Evolutionary conservation across 2,113 vertebrate genomes (phyloP).

Genomic region (Trematomus loennbergii): DNA sequence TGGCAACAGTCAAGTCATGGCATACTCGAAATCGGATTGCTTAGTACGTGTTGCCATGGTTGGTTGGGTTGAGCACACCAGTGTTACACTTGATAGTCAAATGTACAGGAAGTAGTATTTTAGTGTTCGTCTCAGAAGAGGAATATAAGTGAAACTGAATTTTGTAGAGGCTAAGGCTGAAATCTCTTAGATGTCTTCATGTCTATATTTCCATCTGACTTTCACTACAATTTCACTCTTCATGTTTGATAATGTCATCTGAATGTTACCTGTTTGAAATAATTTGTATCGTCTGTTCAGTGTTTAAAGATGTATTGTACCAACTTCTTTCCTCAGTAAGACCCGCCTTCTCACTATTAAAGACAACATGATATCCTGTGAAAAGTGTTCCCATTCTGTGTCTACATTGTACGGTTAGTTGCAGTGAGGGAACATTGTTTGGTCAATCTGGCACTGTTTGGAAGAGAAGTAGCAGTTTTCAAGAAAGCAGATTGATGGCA

Average conservation of each 20-base stretch:
- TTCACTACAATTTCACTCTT: background rate
- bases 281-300: background rate
- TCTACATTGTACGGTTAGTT: background rate
- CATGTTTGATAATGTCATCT: background rate
- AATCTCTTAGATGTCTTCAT: too few relatives aligned
- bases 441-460: background rate
- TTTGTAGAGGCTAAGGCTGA: background rate
- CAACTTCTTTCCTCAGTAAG: too few relatives aligned
- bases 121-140: background rate
- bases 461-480: conserved; percentile 13
- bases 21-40: too few relatives aligned
- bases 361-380: background rate
- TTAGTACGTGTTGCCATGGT: too few relatives aligned
- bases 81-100: too few relatives aligned
- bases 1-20: too few relatives aligned
- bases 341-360: background rate
- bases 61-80: too few relatives aligned
- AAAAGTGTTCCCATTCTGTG: background rate
- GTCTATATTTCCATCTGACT: background rate
- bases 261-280: background rate
- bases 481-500: conserved; percentile 16
- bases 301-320: too few relatives aligned
- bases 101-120: background rate
- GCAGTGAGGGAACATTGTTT: background rate
- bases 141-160: background rate